Evolutionary conservation across 1,140 invertebrate genomes (phyloP).

Genomic region (Leptonema lineaticorne): DNA sequence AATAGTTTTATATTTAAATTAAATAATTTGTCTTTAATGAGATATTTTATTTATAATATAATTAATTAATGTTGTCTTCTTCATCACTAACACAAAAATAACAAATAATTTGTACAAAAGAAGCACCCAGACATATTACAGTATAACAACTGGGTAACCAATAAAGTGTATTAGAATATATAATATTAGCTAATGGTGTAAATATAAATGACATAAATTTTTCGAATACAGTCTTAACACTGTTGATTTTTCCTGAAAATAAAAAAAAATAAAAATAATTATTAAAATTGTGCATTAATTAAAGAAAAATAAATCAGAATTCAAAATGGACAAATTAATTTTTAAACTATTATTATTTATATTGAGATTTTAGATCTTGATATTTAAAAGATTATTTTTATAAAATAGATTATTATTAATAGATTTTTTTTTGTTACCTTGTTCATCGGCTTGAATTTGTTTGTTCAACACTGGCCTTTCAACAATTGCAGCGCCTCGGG

Average conservation of each 20-base stretch:
- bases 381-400: not conserved
- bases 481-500: constrained; percentile 52
- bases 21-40: too few relatives aligned
- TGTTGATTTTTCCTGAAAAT: constrained; percentile 54
- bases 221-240: constrained; percentile 50
- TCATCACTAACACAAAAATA: constrained; percentile 44
- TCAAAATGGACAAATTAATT: too few relatives aligned
- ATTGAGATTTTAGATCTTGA: not conserved
- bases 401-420: not conserved
- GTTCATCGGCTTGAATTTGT: constrained; percentile 53
- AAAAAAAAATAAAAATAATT: constrained; percentile 28
- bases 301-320: too few relatives aligned
- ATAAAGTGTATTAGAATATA: constrained; percentile 51
- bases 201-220: constrained; percentile 50
- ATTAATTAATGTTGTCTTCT: too few relatives aligned
- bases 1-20: too few relatives aligned
- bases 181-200: constrained; percentile 48
- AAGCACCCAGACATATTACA: constrained; percentile 47
- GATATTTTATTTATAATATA: too few relatives aligned
- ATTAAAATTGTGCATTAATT: too few relatives aligned
- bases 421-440: constrained; percentile 45
- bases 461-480: constrained; percentile 54
- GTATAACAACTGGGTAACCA: constrained; percentile 49
- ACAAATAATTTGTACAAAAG: constrained; percentile 47
- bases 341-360: too few relatives aligned